phyloP scores from a whole-genome alignment of 2,113 vertebrate species.

The Antechinus flavipes region DNA sequence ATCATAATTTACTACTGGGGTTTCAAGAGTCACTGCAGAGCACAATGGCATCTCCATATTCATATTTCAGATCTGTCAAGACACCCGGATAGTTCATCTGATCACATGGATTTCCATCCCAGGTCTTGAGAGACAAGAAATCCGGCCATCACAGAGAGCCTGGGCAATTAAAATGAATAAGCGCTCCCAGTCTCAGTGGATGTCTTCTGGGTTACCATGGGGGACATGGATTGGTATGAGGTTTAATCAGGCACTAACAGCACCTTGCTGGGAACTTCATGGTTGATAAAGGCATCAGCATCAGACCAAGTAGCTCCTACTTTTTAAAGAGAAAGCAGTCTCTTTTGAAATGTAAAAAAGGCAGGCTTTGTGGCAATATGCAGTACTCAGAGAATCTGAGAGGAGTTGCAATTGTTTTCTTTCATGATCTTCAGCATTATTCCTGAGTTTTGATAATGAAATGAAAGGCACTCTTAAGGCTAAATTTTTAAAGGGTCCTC shows the following conservation, averaged over 20 bases:
- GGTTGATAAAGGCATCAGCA: constrained; percentile 85
- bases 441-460: constrained; percentile 45
- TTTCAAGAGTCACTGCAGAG: constrained; percentile 78
- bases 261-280: constrained; percentile 88
- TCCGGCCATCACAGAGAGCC: constrained; percentile 82
- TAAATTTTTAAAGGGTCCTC: constrained; percentile 46
- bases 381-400: constrained; percentile 64
- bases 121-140: constrained; percentile 84
- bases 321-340: constrained; percentile 87
- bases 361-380: constrained; percentile 69
- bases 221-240: constrained; percentile 85
- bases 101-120: constrained; percentile 83
- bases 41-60: constrained; percentile 86
- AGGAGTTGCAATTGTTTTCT: constrained; percentile 73
- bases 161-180: constrained; percentile 86
- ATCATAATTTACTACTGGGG: constrained; percentile 78
- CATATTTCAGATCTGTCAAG: constrained; percentile 86
- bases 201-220: constrained; percentile 85
- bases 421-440: constrained; percentile 47
- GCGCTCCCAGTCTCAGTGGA: constrained; percentile 84
- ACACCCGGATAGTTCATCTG: constrained; percentile 80
- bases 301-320: constrained; percentile 81
- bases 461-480: not conserved
- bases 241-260: constrained; percentile 88
- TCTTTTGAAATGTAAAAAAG: constrained; percentile 81